These are phyloP conservation scores for Takifugu rubripes DNA, from an alignment of 2,797 vertebrate species.

Conservation along the genomic window DNA sequence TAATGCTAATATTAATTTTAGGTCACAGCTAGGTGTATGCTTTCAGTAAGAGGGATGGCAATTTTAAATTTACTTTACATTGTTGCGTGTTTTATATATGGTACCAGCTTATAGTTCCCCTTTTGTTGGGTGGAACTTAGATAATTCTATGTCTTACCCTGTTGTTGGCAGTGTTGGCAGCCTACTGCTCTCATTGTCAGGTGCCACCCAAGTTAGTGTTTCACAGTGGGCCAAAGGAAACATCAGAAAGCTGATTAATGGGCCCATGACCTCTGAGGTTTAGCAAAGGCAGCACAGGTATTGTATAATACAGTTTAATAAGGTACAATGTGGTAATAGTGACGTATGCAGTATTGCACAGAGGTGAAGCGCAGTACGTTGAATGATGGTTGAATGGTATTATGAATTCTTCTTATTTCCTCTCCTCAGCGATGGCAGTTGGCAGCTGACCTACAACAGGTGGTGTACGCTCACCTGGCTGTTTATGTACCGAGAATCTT, in stretches of 20 bases:
- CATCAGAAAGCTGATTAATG: slow-evolving; percentile 16
- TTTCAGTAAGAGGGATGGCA: too few relatives aligned
- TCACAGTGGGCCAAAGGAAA: slow-evolving; percentile 1
- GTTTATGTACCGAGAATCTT: slow-evolving; percentile 90
- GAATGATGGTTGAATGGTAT: neutral
- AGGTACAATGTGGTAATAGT: too few relatives aligned
- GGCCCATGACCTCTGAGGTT: neutral
- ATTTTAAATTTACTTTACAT: too few relatives aligned
- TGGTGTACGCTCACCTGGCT: slow-evolving; percentile 87
- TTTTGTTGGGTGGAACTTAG: too few relatives aligned
- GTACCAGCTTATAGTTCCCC: too few relatives aligned
- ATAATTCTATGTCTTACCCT: neutral
- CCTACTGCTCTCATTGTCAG: neutral
- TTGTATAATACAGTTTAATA: too few relatives aligned
- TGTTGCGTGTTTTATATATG: too few relatives aligned
- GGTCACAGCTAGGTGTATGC: too few relatives aligned
- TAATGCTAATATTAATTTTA: too few relatives aligned
- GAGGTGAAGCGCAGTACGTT: neutral
- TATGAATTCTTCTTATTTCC: neutral
- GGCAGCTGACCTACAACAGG: slow-evolving; percentile 82
- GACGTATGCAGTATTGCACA: too few relatives aligned
- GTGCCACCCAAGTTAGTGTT: slow-evolving; percentile 19
- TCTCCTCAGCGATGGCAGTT: slow-evolving; percentile 85
- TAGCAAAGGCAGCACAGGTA: too few relatives aligned
- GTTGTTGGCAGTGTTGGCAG: neutral